Conservation (phyloP, 2,888 invertebrate species). For the Cyrtodaria siliqua region DNA sequence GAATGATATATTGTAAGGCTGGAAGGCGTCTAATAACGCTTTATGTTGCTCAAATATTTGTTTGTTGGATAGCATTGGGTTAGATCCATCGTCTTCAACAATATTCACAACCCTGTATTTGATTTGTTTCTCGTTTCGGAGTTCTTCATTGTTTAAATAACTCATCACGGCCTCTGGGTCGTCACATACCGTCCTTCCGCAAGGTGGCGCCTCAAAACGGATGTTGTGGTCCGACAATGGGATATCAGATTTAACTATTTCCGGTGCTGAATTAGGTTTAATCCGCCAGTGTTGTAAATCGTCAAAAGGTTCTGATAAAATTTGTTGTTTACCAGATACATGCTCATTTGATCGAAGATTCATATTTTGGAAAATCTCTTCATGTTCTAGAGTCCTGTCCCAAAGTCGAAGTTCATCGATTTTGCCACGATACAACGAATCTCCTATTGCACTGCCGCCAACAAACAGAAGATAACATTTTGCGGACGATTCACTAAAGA, state of each 20-base stretch:
- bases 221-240: slow-evolving; percentile 58
- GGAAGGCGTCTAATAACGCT: slow-evolving; percentile 75
- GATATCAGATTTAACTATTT: slow-evolving; percentile 62
- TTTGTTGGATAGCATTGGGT: slow-evolving; percentile 72
- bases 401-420: slow-evolving; percentile 73
- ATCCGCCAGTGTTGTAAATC: slow-evolving; percentile 65
- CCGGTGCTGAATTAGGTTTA: slow-evolving; percentile 32
- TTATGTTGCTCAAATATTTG: slow-evolving; percentile 77
- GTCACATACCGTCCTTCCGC: slow-evolving; percentile 83
- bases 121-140: slow-evolving; percentile 71
- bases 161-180: slow-evolving; percentile 77
- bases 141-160: slow-evolving; percentile 66
- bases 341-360: neutral
- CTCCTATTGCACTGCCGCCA: slow-evolving; percentile 67
- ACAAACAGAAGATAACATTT: slow-evolving; percentile 72
- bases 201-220: slow-evolving; percentile 74
- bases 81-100: slow-evolving; percentile 75
- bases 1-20: slow-evolving; percentile 80
- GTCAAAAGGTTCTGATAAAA: slow-evolving; percentile 66
- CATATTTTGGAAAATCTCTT: slow-evolving; percentile 66
- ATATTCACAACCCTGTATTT: slow-evolving; percentile 79
- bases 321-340: slow-evolving; percentile 6
- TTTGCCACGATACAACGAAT: slow-evolving; percentile 71
- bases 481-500: slow-evolving; percentile 60
- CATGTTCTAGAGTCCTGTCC: slow-evolving; percentile 68